Evolutionary conservation across 2,888 invertebrate genomes (phyloP).

Genomic region (Galeruca laticollis): DNA sequence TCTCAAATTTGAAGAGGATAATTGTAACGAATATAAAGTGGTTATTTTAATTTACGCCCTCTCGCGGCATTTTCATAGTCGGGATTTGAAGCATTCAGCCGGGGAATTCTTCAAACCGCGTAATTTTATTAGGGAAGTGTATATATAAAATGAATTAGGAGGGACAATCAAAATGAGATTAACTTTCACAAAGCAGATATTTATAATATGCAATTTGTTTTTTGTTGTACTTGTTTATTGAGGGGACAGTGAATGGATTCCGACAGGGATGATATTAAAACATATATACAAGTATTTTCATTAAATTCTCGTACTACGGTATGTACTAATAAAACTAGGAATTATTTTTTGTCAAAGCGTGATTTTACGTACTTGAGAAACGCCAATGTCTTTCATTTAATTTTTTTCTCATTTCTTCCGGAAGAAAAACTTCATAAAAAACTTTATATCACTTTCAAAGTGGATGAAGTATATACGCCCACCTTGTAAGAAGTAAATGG

Average conservation of each 20-base stretch:
- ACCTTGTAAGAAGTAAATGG: slow-evolving; percentile 19
- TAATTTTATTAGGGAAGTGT: slow-evolving; percentile 30
- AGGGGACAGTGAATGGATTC: neutral
- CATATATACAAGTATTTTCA: no score
- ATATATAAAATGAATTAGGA: slow-evolving; percentile 14
- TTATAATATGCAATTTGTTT: slow-evolving; percentile 11
- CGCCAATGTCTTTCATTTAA: neutral
- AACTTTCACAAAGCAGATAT: slow-evolving; percentile 14
- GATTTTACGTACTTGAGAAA: neutral
- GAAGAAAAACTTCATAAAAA: slow-evolving; percentile 16
- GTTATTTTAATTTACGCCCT: slow-evolving; percentile 42
- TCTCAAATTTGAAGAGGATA: slow-evolving; percentile 34
- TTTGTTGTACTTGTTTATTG: neutral
- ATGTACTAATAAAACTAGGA: no score
- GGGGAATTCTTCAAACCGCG: slow-evolving; percentile 36
- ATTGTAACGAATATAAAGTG: slow-evolving; percentile 44
- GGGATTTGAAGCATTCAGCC: slow-evolving; percentile 33
- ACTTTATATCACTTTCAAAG: slow-evolving; percentile 19
- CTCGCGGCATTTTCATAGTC: slow-evolving; percentile 39
- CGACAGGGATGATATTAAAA: neutral
- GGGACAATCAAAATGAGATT: slow-evolving; percentile 2
- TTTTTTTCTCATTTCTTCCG: neutral
- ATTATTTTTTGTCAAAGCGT: slow-evolving; percentile 3
- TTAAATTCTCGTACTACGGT: no score
- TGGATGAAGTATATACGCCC: slow-evolving; percentile 18